These are phyloP conservation scores for Conistra vaccinii DNA, from an alignment of 2,888 invertebrate genomes.

Conservation along the genomic window DNA sequence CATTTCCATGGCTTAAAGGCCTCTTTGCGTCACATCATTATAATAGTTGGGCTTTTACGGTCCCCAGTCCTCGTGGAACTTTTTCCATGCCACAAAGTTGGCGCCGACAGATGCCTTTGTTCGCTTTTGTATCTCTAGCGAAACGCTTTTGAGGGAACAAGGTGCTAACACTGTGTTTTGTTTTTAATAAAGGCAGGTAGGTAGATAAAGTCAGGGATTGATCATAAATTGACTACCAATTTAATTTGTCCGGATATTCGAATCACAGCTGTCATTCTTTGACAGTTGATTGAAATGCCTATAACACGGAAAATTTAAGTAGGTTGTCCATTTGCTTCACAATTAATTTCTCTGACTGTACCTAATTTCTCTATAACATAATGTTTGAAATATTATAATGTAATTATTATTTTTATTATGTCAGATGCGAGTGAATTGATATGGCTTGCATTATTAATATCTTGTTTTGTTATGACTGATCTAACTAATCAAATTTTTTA, in stretches of 20 bases:
- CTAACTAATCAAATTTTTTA: neutral
- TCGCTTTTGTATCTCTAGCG: slow-evolving; percentile 58
- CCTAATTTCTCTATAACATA: neutral
- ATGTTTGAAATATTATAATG: neutral
- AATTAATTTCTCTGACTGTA: neutral
- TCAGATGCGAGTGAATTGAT: neutral
- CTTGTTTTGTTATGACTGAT: neutral
- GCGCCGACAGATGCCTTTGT: slow-evolving; percentile 70
- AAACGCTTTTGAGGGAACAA: slow-evolving; percentile 67
- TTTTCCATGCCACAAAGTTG: slow-evolving; percentile 75
- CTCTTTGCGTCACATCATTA: slow-evolving; percentile 75
- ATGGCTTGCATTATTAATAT: neutral
- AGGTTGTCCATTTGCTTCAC: neutral
- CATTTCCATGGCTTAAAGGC: slow-evolving; percentile 70
- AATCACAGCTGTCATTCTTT: neutral
- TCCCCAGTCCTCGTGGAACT: slow-evolving; percentile 69
- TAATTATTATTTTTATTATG: neutral
- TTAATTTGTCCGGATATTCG: neutral
- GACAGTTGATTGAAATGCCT: neutral
- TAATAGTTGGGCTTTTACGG: slow-evolving; percentile 77
- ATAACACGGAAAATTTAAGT: neutral
- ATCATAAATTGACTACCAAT: neutral
- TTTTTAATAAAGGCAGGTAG: slow-evolving; percentile 15
- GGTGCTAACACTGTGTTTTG: slow-evolving; percentile 25
- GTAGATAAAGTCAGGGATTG: neutral